Base-by-base conservation (phyloP, 2,797 vertebrate genomes). In the Mallotus villosus region DNA sequence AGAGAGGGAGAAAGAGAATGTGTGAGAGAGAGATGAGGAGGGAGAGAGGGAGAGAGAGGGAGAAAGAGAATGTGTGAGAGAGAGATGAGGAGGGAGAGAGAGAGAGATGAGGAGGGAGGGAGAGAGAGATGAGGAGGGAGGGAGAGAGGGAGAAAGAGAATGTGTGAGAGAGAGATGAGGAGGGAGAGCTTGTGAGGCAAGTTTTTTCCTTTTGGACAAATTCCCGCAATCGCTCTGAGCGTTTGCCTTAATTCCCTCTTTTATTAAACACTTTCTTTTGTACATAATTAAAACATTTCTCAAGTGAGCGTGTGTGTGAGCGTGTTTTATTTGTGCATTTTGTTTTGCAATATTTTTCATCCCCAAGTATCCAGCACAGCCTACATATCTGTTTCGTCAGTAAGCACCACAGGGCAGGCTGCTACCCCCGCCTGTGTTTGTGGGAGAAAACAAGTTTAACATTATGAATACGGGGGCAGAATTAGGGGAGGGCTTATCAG, bases 171-270 rank as follows among this genome's bases (percentile, higher is more conserved):
- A 79, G 79, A 75, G 77, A 71, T 79, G 79, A 73, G 19, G 80
- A 84, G 87, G 86, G 91, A 90, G 90, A 86, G 88, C 84, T 81
- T 79, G 81, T 25, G 91, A 91, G 91, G 93, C 92, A 92, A 94
- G 93, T 94, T 91, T 92, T 95, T 95, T 94, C 92, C 94, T 98
- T 95, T 95, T 96, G 94, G 96, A 91, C 84, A 94, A 94, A 95
- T 96, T 96, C 94, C 94, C 92, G 84, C 93, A 94, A 95, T 95
- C 88, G 87, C 95, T 94, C 91, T 86, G 92, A 92, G 92, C 91
- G 86, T 94, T 96, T 93, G 91, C 93, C 93, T 95, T 94, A 94
- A 96, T 94, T 95, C 93, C 93, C 87, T 91, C 87, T 90, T 93
- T 93, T 92, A 93, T 93, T 93, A 93, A 87, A 87, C 79, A 79